Conservation (phyloP, 1,140 invertebrate genomes). For the Physella acuta region DNA sequence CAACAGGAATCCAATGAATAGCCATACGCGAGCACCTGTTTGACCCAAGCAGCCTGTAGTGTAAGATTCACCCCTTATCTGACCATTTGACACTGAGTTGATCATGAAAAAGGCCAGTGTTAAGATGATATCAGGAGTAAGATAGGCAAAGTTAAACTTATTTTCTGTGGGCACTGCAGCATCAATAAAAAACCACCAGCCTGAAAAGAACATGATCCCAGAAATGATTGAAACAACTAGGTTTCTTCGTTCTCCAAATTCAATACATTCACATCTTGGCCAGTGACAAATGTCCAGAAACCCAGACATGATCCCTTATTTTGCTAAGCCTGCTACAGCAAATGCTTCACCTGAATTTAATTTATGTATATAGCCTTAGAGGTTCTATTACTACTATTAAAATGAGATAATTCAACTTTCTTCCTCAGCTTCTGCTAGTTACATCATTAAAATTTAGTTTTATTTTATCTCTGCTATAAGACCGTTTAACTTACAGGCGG, state of each 20-base stretch:
- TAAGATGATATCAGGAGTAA: slow-evolving; percentile 91
- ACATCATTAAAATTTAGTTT: too few relatives aligned
- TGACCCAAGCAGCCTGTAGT: slow-evolving; percentile 85
- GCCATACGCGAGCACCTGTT: slow-evolving; percentile 87
- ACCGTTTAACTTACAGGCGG: too few relatives aligned
- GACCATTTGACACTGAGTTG: slow-evolving; percentile 93
- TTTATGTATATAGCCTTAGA: too few relatives aligned
- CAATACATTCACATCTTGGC: slow-evolving; percentile 58
- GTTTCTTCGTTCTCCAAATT: slow-evolving; percentile 73
- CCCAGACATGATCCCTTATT: slow-evolving; percentile 55
- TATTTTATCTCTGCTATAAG: too few relatives aligned
- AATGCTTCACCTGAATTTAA: too few relatives aligned
- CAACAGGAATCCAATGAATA: slow-evolving; percentile 94
- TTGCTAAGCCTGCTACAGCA: too few relatives aligned
- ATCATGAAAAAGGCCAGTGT: slow-evolving; percentile 96
- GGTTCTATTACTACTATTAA: too few relatives aligned
- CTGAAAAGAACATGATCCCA: slow-evolving; percentile 86
- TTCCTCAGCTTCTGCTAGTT: too few relatives aligned
- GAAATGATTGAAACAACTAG: slow-evolving; percentile 78
- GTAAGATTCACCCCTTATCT: slow-evolving; percentile 84
- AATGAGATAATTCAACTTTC: too few relatives aligned
- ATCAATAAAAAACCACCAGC: slow-evolving; percentile 98
- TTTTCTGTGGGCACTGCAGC: slow-evolving; percentile 72
- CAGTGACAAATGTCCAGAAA: slow-evolving; percentile 61
- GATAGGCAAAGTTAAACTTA: slow-evolving; percentile 77